Conservation (phyloP, 2,888 invertebrate genomes). For the Rhimphoctona megacephalus region DNA sequence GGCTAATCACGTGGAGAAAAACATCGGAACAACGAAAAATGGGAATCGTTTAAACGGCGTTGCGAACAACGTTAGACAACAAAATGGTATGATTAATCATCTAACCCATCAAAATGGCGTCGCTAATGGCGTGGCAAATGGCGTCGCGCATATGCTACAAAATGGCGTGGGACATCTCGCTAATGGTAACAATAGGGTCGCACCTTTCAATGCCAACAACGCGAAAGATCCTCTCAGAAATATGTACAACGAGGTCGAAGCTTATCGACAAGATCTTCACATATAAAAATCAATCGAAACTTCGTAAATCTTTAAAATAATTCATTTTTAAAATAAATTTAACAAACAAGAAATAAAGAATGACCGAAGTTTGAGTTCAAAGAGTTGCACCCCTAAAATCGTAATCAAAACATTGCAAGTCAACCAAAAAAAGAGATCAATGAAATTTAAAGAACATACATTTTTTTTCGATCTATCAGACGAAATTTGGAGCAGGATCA, state of each 20-base stretch:
- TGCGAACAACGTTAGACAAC: conserved; percentile 81
- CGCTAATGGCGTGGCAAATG: conserved; percentile 74
- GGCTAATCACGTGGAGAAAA: conserved; percentile 67
- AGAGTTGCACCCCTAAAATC: not conserved
- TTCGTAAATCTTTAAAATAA: conserved; percentile 12
- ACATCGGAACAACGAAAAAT: conserved; percentile 54
- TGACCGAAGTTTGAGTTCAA: conserved; percentile 23
- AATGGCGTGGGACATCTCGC: conserved; percentile 79
- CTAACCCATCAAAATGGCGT: conserved; percentile 77
- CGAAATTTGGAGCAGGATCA: not conserved
- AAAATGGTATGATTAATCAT: conserved; percentile 77
- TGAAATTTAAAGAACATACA: not conserved
- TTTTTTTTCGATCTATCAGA: not conserved
- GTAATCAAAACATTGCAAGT: not conserved
- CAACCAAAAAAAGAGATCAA: not conserved
- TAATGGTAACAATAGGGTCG: conserved; percentile 80
- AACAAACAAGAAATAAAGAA: not conserved
- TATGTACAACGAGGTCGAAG: conserved; percentile 85
- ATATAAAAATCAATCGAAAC: conserved; percentile 69
- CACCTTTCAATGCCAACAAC: conserved; percentile 75
- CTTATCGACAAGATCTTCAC: conserved; percentile 81
- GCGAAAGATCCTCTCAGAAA: conserved; percentile 77
- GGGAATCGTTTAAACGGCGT: conserved; percentile 80
- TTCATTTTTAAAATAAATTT: conserved; percentile 3
- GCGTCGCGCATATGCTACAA: conserved; percentile 76